These are phyloP conservation scores for Grammomys dolichurus DNA, from an alignment of 2,113 vertebrate species.

Conservation along the genomic window DNA sequence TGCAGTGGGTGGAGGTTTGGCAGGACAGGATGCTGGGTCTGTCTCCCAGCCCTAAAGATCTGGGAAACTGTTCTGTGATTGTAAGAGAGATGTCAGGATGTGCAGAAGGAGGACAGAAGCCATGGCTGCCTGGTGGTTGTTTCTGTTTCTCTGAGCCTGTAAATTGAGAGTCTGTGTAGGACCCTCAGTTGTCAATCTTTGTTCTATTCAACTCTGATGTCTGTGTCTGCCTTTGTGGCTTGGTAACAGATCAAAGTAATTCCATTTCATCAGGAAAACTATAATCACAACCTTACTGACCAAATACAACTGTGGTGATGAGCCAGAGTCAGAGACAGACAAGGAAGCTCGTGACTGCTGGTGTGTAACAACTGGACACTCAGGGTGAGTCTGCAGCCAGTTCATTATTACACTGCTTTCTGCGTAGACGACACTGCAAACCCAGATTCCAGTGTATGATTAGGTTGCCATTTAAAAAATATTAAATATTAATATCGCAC, in stretches of 20 bases:
- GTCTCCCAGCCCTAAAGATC: not conserved
- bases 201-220: constrained; percentile 12
- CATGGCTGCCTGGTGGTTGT: constrained; percentile 19
- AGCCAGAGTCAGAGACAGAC: not conserved
- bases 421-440: not conserved
- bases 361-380: rapidly evolving
- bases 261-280: constrained; percentile 51
- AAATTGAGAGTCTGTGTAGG: constrained; percentile 63
- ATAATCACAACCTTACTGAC: constrained; percentile 54
- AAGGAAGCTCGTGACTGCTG: not conserved
- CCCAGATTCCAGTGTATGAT: not conserved
- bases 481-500: not conserved
- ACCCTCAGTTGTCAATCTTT: constrained; percentile 42
- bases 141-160: constrained; percentile 39
- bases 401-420: not conserved
- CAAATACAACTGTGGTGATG: not conserved
- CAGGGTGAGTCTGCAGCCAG: rapidly evolving
- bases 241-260: constrained; percentile 60
- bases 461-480: not conserved
- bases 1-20: not conserved
- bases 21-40: not conserved
- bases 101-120: not conserved
- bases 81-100: not conserved
- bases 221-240: constrained; percentile 60
- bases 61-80: not conserved